A percentile compares a stretch with the other conserved stretches of the same genome.
phyloP scores from a whole-genome alignment of 2,888 invertebrate genomes.

The Rotaria sp. region DNA sequence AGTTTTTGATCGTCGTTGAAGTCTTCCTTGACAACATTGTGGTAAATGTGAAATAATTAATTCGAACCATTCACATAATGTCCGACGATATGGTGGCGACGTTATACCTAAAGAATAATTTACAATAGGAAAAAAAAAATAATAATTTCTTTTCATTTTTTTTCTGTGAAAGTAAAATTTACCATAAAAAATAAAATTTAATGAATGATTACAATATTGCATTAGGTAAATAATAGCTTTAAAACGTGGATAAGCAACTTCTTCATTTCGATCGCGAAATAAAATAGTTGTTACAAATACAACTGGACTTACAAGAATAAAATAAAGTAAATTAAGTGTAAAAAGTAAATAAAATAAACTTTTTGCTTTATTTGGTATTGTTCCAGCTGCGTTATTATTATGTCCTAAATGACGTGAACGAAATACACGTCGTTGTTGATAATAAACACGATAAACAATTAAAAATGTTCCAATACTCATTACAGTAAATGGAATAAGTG shows the following conservation, averaged over 20 bases:
- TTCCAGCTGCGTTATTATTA: neutral
- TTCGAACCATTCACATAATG: slow-evolving; percentile 21
- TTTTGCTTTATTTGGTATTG: slow-evolving; percentile 32
- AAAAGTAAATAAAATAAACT: slow-evolving; percentile 36
- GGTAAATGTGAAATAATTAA: neutral
- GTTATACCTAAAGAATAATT: neutral
- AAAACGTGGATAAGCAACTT: neutral
- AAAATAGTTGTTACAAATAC: slow-evolving; percentile 31
- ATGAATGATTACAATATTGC: slow-evolving; percentile 40
- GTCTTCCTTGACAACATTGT: neutral
- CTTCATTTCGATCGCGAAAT: neutral
- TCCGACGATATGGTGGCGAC: slow-evolving; percentile 7
- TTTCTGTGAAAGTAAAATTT: neutral
- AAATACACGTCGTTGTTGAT: neutral
- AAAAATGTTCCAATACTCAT: slow-evolving; percentile 39
- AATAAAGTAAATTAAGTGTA: slow-evolving; percentile 37
- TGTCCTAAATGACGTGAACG: neutral
- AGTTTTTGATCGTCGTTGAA: neutral
- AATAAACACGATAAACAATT: slow-evolving; percentile 34
- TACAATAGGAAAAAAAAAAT: neutral
- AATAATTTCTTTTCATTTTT: neutral
- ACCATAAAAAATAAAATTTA: slow-evolving; percentile 40
- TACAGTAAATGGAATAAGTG: slow-evolving; percentile 34
- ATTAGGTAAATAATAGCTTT: slow-evolving; percentile 36
- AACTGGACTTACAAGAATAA: slow-evolving; percentile 35